Evolutionary conservation across 2,888 invertebrate species (phyloP).

Genomic region (Marronus borbonicus): DNA sequence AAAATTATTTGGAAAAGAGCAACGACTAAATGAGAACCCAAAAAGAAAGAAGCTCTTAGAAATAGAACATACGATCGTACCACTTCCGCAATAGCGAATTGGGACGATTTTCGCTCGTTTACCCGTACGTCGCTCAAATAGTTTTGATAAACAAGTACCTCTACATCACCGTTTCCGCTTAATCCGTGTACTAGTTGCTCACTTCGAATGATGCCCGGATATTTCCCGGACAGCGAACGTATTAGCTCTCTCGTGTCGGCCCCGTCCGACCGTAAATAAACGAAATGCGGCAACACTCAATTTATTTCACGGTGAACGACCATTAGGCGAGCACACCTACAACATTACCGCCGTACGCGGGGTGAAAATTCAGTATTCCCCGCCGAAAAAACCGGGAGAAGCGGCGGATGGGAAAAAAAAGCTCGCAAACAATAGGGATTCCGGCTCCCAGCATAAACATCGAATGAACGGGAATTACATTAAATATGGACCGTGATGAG

Average conservation of each 20-base stretch:
- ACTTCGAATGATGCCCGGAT: no score
- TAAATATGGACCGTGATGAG: constrained; percentile 48
- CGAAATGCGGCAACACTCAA: constrained; percentile 40
- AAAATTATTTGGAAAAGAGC: no score
- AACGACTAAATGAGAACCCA: no score
- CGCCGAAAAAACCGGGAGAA: background rate
- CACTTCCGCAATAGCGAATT: no score
- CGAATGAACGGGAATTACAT: constrained; percentile 8
- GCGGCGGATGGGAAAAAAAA: background rate
- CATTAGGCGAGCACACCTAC: constrained; percentile 9
- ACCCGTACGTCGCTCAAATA: no score
- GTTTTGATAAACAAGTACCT: no score
- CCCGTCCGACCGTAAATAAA: constrained; percentile 35
- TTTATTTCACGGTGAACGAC: constrained; percentile 43
- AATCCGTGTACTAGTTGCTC: no score
- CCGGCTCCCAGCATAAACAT: background rate
- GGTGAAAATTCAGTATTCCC: constrained; percentile 23
- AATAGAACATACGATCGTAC: no score
- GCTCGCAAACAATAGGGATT: constrained; percentile 26
- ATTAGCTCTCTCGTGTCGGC: constrained; percentile 23
- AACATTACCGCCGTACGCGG: background rate
- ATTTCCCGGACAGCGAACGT: constrained; percentile 6
- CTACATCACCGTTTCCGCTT: no score
- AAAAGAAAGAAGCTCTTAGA: no score
- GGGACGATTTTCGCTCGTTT: no score